Conservation (phyloP, 1,140 invertebrate genomes). For the Bombus consobrinus region DNA sequence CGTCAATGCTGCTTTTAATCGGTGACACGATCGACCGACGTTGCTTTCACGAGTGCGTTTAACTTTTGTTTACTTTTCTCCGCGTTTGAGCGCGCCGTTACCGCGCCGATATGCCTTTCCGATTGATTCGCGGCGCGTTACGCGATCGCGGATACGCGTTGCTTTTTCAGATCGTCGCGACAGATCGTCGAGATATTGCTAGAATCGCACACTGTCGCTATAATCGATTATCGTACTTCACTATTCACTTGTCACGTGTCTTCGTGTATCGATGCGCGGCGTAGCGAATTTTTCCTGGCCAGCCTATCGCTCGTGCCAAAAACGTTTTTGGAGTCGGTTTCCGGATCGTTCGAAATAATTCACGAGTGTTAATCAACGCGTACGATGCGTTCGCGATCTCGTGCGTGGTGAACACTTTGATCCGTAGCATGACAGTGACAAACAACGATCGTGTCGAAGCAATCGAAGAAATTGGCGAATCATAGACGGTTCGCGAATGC, state of each 20-base stretch:
- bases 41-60: constrained; percentile 29
- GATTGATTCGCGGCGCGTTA: not conserved
- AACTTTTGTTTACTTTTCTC: constrained; percentile 44
- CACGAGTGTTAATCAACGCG: not conserved
- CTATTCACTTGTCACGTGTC: constrained; percentile 65
- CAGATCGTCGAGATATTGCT: not conserved
- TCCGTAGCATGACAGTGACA: not conserved
- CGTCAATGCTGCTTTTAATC: constrained; percentile 23
- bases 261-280: constrained; percentile 25
- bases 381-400: not conserved
- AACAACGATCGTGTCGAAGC: too few relatives aligned
- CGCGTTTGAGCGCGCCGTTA: constrained; percentile 1
- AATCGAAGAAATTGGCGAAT: not conserved
- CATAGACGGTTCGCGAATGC: not conserved
- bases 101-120: not conserved
- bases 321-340: constrained; percentile 3
- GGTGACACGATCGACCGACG: constrained; percentile 22
- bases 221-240: constrained; percentile 16
- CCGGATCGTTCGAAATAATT: not conserved
- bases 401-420: not conserved
- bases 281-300: constrained; percentile 16
- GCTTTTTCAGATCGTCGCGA: not conserved
- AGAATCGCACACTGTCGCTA: not conserved
- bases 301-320: constrained; percentile 41
- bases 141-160: not conserved